These are phyloP conservation scores for Percina caprodes DNA, from an alignment of 2,113 vertebrate genomes.

Conservation along the genomic window DNA sequence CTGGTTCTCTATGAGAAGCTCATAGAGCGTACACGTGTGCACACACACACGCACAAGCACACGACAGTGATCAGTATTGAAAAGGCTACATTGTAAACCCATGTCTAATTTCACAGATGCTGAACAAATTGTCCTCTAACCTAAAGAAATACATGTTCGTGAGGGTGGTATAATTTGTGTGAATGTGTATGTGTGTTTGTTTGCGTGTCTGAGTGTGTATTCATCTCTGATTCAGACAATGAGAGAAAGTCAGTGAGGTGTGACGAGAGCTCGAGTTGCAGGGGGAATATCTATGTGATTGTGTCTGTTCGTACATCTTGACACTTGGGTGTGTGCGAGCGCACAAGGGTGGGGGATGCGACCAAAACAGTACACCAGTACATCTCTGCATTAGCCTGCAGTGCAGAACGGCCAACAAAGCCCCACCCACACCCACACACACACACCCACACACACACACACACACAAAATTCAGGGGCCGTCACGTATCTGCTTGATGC, in stretches of 20 bases:
- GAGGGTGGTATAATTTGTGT: slow-evolving; percentile 63
- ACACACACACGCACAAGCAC: not conserved
- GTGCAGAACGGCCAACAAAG: slow-evolving; percentile 32
- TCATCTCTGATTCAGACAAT: slow-evolving; percentile 75
- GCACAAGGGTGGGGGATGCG: not conserved
- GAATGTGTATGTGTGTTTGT: slow-evolving; percentile 18
- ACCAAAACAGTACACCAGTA: slow-evolving; percentile 24
- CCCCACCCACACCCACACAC: not conserved
- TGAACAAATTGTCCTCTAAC: slow-evolving; percentile 80
- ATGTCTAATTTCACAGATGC: slow-evolving; percentile 83
- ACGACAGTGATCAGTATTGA: slow-evolving; percentile 79
- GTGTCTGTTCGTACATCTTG: slow-evolving; percentile 63
- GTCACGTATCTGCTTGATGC: slow-evolving; percentile 52
- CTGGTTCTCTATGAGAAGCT: slow-evolving; percentile 69
- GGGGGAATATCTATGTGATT: slow-evolving; percentile 74
- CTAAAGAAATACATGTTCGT: slow-evolving; percentile 68
- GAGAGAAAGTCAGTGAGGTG: slow-evolving; percentile 75
- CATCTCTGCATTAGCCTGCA: slow-evolving; percentile 50
- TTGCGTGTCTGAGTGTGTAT: slow-evolving; percentile 43
- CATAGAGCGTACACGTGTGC: not conserved
- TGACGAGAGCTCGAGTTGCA: slow-evolving; percentile 75
- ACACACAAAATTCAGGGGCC: slow-evolving; percentile 28
- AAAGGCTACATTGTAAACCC: slow-evolving; percentile 76
- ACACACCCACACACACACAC: slow-evolving; percentile 11
- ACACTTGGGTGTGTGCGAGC: slow-evolving; percentile 20